A percentile compares a stretch with the other conserved stretches of the same genome.
These are phyloP conservation scores for Lophura nycthemera DNA, from an alignment of 2,113 vertebrate genomes.

Conservation along the genomic window DNA sequence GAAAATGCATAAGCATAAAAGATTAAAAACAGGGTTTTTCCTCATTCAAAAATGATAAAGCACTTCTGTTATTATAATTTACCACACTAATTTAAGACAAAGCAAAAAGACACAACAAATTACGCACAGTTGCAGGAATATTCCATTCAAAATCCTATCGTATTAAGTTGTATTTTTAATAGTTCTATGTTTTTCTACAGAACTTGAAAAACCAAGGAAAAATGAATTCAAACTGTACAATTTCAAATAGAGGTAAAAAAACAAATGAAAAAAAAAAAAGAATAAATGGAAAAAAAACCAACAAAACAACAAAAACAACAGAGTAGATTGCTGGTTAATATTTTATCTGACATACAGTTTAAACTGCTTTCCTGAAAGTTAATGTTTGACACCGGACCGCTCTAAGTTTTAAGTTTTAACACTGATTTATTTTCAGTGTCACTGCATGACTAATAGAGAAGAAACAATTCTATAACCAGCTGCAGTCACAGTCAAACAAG, in stretches of 20 bases:
- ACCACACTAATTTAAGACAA: conserved; percentile 5
- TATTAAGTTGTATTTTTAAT: not conserved
- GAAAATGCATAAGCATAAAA: conserved; percentile 42
- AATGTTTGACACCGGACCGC: not conserved
- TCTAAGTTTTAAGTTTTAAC: not conserved
- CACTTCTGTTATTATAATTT: not conserved
- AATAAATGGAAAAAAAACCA: too few species aligned
- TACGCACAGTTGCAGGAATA: not conserved
- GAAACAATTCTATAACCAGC: not conserved
- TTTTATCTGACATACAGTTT: not conserved
- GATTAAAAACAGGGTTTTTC: conserved; percentile 21
- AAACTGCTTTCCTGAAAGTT: not conserved
- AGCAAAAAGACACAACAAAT: conserved; percentile 2
- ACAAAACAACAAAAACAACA: not conserved
- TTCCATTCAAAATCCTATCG: not conserved
- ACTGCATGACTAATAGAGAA: not conserved
- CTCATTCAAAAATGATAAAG: conserved; percentile 62
- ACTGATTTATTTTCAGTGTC: not conserved
- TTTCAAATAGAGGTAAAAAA: not conserved
- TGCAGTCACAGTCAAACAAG: not conserved
- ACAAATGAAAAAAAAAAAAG: too few species aligned
- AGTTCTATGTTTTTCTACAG: not conserved
- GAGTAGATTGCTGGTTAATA: not conserved
- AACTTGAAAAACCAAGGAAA: not conserved
- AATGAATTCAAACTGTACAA: not conserved